A percentile compares a stretch with the other conserved stretches of the same genome.
Evolutionary conservation across 2,888 invertebrate species (phyloP).

Genomic region (Eupithecia vulgata): DNA sequence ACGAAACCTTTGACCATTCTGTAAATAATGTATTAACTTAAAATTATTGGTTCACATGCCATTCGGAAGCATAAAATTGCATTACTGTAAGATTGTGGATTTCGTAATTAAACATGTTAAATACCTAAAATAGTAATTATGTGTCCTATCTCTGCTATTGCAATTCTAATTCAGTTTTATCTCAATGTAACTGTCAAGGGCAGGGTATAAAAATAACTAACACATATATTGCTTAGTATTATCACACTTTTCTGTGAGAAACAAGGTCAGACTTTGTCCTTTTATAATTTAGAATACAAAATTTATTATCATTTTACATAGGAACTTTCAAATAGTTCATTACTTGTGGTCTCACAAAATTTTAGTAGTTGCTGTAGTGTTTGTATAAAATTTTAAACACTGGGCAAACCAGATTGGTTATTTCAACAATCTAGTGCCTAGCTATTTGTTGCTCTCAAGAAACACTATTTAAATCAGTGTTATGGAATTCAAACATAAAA

Average conservation of each 20-base stretch:
- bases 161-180: constrained; percentile 18
- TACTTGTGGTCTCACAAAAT: background rate
- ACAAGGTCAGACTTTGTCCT: constrained; percentile 3
- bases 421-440: constrained; percentile 47
- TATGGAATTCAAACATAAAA: background rate
- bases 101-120: constrained; percentile 4
- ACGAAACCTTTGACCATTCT: background rate
- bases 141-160: constrained; percentile 22
- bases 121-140: constrained; percentile 12
- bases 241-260: constrained; percentile 5
- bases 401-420: background rate
- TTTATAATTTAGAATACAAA: background rate
- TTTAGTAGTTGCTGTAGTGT: background rate
- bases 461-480: background rate
- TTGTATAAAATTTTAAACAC: background rate
- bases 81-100: background rate
- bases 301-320: background rate
- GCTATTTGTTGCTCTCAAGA: constrained; percentile 10
- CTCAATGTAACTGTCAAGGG: constrained; percentile 14
- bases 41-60: background rate
- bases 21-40: too few relatives aligned
- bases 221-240: constrained; percentile 5
- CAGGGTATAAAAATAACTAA: constrained; percentile 15
- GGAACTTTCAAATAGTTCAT: background rate
- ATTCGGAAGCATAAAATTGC: background rate